These are phyloP conservation scores for Saguinus imperator DNA, from an alignment of 2,113 vertebrate genomes.

Conservation along the genomic window DNA sequence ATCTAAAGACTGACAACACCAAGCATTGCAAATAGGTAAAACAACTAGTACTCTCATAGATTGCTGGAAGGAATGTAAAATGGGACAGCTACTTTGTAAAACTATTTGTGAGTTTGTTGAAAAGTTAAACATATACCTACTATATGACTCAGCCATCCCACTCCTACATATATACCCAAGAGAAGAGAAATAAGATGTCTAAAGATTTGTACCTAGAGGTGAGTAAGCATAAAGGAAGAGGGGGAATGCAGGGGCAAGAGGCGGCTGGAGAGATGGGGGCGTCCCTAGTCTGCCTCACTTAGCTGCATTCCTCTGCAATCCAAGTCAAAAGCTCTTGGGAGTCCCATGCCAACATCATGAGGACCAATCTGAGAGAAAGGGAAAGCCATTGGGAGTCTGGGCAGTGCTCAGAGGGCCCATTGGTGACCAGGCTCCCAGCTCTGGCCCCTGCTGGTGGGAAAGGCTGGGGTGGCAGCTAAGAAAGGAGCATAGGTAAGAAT, in stretches of 20 bases:
- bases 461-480: neutral
- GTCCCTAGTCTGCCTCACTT: neutral
- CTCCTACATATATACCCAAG: neutral
- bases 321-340: neutral
- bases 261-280: neutral
- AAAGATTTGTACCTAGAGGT: neutral
- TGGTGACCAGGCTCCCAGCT: neutral
- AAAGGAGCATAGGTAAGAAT: neutral
- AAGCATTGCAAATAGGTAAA: neutral
- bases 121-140: neutral
- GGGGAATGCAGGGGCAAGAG: no score
- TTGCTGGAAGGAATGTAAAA: neutral
- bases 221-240: neutral
- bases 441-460: neutral
- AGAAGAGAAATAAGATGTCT: neutral
- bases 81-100: neutral
- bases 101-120: neutral
- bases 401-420: neutral
- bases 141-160: neutral
- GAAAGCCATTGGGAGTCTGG: neutral
- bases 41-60: neutral
- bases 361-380: fast-evolving
- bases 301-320: neutral
- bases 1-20: neutral
- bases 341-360: neutral